Base-by-base conservation (phyloP, 2,888 invertebrate species). In the Tanytarsus gracilentus region DNA sequence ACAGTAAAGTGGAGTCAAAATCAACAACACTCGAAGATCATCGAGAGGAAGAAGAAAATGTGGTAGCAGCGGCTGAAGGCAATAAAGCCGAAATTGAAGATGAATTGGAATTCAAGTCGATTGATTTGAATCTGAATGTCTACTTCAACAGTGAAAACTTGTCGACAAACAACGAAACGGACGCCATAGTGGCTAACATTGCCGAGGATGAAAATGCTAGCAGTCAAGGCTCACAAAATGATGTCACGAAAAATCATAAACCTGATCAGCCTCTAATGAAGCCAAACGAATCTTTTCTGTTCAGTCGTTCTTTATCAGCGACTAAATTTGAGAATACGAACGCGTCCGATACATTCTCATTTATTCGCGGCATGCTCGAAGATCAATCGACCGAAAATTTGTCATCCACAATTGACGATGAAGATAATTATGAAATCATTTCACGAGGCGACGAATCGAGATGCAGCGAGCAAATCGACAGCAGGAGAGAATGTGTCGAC, bases 281-380 rank as follows among this genome's bases (percentile, higher is more conserved):
- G 65, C 83, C 84, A 2, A 84, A 84, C 67, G 78, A 77, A 64
- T 84, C 85, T 4, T 85, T 85, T 70, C 71, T 85, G 33, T 84
- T 82, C 79, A n/a, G n/a, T 23, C 77, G 81, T 61, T 70, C 76
- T 62, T 80, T 71, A 62, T 69, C 69, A 23, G 70, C 68, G 59
- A 68, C 69, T 62, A 66, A 63, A 18, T 9, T 61, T 30, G 29
- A 49, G 21, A 18, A 14, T 49, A 26, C 23, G 49, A 49, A 14
- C 16, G 55, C 55, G 11, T 39, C 25, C 29, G 58, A 58, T 44
- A 27, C 23, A 25, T 58, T 58, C 58, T n/a, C n/a, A n/a, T n/a
- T n/a, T n/a, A 48, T 58, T 18, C 44, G 44, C n/a, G 48, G 29
- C 11, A 58, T 58, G 44, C 58, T 58, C 16, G 30, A 21, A 29